Evolutionary conservation across 2,888 invertebrate species (phyloP).

Genomic region (Scaptomyza parva): DNA sequence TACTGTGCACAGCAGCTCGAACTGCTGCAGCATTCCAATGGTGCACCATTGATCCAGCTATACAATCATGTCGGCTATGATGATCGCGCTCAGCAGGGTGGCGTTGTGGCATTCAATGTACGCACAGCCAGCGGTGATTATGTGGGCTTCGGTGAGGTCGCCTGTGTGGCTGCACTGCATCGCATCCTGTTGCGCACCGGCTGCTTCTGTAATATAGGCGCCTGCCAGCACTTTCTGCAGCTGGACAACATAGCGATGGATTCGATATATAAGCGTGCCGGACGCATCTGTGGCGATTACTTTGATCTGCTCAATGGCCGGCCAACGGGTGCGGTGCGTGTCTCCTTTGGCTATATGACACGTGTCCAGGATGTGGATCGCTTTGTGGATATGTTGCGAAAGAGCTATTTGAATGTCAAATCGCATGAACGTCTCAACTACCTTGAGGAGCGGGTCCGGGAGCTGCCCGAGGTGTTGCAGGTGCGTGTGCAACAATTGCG

Average conservation of each 20-base stretch:
- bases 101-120: constrained; percentile 95
- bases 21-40: constrained; percentile 90
- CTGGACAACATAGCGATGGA: constrained; percentile 89
- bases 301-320: constrained; percentile 92
- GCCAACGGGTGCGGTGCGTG: constrained; percentile 96
- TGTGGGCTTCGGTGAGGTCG: constrained; percentile 96
- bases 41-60: constrained; percentile 88
- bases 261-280: constrained; percentile 90
- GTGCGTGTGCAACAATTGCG: constrained; percentile 69
- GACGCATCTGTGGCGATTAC: constrained; percentile 96
- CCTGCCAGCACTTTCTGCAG: constrained; percentile 92
- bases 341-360: constrained; percentile 97
- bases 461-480: constrained; percentile 74
- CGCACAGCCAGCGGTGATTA: constrained; percentile 90
- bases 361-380: constrained; percentile 89
- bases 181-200: constrained; percentile 95
- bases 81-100: constrained; percentile 89
- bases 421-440: constrained; percentile 64
- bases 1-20: constrained; percentile 89
- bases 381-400: constrained; percentile 90
- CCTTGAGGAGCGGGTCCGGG: constrained; percentile 54
- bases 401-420: constrained; percentile 88
- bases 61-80: constrained; percentile 91
- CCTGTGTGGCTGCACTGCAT: constrained; percentile 94
- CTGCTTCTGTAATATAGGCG: constrained; percentile 98